These are phyloP conservation scores for Hemaris fuciformis DNA, from an alignment of 2,888 invertebrate genomes.

Conservation along the genomic window DNA sequence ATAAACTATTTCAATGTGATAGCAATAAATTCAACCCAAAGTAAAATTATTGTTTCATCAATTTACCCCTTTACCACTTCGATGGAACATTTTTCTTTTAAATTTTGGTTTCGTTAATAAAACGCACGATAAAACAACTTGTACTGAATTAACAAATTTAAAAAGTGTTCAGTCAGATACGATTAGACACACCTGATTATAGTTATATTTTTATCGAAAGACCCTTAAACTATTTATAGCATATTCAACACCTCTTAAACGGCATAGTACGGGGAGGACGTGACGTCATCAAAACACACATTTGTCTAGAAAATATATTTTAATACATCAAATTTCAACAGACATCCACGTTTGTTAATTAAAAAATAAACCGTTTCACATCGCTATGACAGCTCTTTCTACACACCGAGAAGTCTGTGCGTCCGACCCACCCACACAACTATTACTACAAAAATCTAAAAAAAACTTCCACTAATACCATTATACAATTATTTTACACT, in stretches of 20 bases:
- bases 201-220: too few species aligned
- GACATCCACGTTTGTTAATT: conserved; percentile 69
- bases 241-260: too few species aligned
- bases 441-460: conserved; percentile 43
- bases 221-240: too few species aligned
- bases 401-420: conserved; percentile 21
- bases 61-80: background rate
- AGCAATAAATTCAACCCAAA: background rate
- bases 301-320: conserved; percentile 78
- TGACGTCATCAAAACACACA: conserved; percentile 30
- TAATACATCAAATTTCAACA: conserved; percentile 78
- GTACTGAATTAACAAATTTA: too few species aligned
- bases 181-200: too few species aligned
- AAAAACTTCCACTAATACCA: conserved; percentile 40
- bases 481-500: conserved; percentile 41
- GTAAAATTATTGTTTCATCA: background rate
- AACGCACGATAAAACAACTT: too few species aligned
- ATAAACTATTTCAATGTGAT: background rate
- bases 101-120: too few species aligned
- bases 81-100: too few species aligned
- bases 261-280: too few species aligned
- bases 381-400: conserved; percentile 7
- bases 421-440: conserved; percentile 30
- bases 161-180: too few species aligned
- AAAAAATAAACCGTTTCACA: conserved; percentile 33